Conservation (phyloP, 2,797 vertebrate genomes). For the Melanotaenia nigrans region DNA sequence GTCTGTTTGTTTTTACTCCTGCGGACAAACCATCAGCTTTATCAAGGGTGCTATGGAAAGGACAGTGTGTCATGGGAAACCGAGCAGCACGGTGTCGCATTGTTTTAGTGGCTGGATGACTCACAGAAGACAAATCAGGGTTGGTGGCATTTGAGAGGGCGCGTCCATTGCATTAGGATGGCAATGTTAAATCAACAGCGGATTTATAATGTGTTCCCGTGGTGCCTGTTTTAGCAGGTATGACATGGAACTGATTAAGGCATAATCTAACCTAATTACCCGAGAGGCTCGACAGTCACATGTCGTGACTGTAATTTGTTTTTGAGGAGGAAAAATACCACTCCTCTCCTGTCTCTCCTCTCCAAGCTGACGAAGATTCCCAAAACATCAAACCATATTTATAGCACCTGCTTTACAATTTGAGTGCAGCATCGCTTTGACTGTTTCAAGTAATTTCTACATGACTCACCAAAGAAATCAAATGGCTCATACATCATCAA, state of each 20-base stretch:
- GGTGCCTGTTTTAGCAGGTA: constrained; percentile 62
- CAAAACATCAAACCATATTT: constrained; percentile 52
- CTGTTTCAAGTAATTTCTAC: constrained; percentile 71
- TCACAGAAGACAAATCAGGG: constrained; percentile 65
- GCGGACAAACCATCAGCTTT: constrained; percentile 47
- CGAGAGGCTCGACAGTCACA: constrained; percentile 42
- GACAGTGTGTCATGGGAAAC: constrained; percentile 65
- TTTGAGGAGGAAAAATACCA: constrained; percentile 13
- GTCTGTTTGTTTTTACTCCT: constrained; percentile 64
- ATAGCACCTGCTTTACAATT: constrained; percentile 54
- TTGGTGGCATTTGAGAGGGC: constrained; percentile 66
- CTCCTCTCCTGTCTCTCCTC: constrained; percentile 17
- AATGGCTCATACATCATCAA: constrained; percentile 64
- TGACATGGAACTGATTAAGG: constrained; percentile 62
- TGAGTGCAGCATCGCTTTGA: constrained; percentile 46
- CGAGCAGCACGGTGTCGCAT: constrained; percentile 61
- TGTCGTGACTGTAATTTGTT: constrained; percentile 52
- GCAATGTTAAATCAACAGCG: constrained; percentile 52
- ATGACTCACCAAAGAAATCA: constrained; percentile 71
- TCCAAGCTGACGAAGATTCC: constrained; percentile 37
- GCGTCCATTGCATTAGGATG: constrained; percentile 49
- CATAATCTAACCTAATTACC: constrained; percentile 55
- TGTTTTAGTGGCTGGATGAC: constrained; percentile 73
- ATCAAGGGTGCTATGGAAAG: constrained; percentile 61
- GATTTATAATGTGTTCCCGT: constrained; percentile 48